Percentiles rank a stretch among this genome's conserved stretches.
These are phyloP conservation scores for Acanthiza pusilla DNA, from an alignment of 2,797 vertebrate species.

Conservation along the genomic window DNA sequence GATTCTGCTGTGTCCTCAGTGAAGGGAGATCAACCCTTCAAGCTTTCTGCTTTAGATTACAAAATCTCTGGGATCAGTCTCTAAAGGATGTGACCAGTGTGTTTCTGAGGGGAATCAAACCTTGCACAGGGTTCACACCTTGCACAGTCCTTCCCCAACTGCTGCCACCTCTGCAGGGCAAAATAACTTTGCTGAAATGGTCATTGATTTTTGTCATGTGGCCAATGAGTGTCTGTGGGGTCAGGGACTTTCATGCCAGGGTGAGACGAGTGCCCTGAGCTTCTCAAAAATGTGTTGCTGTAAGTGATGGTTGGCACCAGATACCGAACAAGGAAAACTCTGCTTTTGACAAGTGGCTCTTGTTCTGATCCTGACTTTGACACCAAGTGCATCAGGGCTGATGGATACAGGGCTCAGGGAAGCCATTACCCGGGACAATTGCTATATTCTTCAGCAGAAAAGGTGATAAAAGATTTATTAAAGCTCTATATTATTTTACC, in stretches of 20 bases:
- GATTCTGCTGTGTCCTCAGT: neutral
- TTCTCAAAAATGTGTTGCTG: neutral
- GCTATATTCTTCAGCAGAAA: neutral
- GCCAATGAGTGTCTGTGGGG: neutral
- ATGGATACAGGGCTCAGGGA: neutral
- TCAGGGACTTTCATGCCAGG: neutral
- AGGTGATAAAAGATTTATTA: constrained; percentile 28
- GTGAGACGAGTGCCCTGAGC: neutral
- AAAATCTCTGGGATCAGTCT: neutral
- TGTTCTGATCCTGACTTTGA: neutral
- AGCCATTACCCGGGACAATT: neutral
- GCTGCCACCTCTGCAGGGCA: neutral
- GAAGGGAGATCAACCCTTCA: neutral
- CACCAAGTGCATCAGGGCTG: neutral
- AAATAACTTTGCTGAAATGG: neutral
- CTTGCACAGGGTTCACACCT: neutral
- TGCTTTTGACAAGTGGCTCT: neutral
- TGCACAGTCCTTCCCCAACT: rapidly evolving
- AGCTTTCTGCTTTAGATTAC: neutral
- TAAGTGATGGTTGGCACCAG: neutral
- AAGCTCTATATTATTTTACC: neutral
- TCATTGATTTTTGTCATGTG: neutral
- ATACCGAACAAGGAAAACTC: neutral
- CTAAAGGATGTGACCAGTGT: neutral
- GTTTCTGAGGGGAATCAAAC: neutral